Base-by-base conservation (phyloP, 2,888 invertebrate genomes). In the Aphidius colemani region DNA sequence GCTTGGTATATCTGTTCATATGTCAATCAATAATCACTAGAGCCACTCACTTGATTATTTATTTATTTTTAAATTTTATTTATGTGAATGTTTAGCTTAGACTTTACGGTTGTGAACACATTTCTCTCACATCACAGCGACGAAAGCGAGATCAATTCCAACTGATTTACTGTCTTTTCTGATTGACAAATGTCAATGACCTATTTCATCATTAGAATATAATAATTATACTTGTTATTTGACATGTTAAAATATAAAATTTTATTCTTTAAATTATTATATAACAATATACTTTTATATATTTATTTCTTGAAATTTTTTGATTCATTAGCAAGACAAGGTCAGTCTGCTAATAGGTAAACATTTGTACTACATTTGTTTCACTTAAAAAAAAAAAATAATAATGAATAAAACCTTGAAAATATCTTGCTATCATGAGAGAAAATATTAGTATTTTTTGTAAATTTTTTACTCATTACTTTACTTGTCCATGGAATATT, bases 141-240 rank as follows among this genome's bases (percentile, higher is more conserved):
- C 39, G 53, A 53, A 53, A 53, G 53, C 39, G 40, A 53, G n/a
- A 53, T 53, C 40, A 48, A 48, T 48, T 48, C 7, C 1, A 8
- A 45, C 13, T 48, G 13, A 48, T 13, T 48, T 48, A 48, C 3
- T 30, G 13, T 48, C 11, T 8, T 0, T 48, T 13, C 1, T 45
- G 9, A 6, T 7, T 13, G 45, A 10, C 8, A 30, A 48, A 18
- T 61, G 62, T 62, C 62, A 62, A 62, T 51, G 57, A 62, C 62
- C 62, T 44, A 62, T 62, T 62, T 62, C 62, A 57, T 50, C 49
- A 50, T 49, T 30, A 5, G 30, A 18, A n/a, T 13, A 50, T 6
- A 11, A 50, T 18, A 50, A 50, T 13, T 50, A 30, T 50, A 30
- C 13, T 11, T 49, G 49, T 18, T 11, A 50, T 13, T 50, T 50